phyloP scores from a whole-genome alignment of 2,797 vertebrate species.

The Meda fulgida region DNA sequence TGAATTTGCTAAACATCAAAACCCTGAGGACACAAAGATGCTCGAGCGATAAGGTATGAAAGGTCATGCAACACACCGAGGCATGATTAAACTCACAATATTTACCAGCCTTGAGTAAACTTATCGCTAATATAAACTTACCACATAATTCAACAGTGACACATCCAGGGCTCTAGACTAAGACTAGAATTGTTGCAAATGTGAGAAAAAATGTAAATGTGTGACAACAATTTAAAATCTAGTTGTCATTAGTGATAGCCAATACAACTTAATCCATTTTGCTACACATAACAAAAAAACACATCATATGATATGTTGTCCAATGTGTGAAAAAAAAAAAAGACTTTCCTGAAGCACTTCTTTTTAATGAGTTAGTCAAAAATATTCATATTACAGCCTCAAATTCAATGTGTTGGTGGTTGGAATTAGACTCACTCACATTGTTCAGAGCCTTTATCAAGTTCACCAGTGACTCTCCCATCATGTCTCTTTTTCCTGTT shows the following conservation, averaged over 20 bases:
- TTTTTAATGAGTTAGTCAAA: not conserved
- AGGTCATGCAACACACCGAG: not conserved
- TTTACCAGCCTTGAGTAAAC: not conserved
- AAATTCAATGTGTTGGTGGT: not conserved
- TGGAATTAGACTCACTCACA: not conserved
- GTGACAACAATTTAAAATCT: not conserved
- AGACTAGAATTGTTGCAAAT: not conserved
- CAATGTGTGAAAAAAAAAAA: not conserved
- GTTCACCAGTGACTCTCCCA: not conserved
- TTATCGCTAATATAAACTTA: not conserved
- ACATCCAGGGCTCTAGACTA: not conserved
- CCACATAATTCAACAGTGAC: not conserved
- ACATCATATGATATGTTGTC: not conserved
- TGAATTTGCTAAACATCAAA: slow-evolving; percentile 10
- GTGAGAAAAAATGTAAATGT: not conserved
- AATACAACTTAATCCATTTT: not conserved
- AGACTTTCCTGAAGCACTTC: not conserved
- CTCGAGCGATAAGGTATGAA: not conserved
- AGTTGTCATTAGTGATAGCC: not conserved
- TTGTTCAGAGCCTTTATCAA: not conserved
- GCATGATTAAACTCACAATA: not conserved
- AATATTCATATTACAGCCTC: not conserved
- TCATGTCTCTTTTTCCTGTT: not conserved
- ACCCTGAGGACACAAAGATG: not conserved
- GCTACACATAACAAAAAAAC: not conserved